Base-by-base conservation (phyloP, 2,113 vertebrate genomes). In the Percopsis transmontana region DNA sequence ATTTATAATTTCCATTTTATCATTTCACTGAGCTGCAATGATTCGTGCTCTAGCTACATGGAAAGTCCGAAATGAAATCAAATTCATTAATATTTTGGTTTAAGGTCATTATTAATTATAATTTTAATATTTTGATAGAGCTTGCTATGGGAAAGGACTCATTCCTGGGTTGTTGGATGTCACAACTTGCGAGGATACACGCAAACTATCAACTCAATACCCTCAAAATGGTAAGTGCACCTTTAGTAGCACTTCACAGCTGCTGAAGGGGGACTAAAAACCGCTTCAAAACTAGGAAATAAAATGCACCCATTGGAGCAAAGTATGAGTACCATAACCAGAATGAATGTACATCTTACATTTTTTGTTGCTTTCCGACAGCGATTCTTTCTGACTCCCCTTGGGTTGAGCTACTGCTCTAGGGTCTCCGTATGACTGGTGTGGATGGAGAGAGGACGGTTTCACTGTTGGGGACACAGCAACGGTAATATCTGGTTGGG, bases 301-400 rank as follows among this genome's bases (percentile, higher is more conserved):
- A 33, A 33, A 5, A 33, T 33, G 3, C 27, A 33, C 3, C 27
- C 27, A 33, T 33, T 33, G 3, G 27, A 33, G 27, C 27, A 33
- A 33, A 33, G 3, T 5, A 33, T 33, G 27, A 33, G 27, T 3
- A 5, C 27, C 27, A 33, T 33, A 44, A 13, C 42, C 42, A 44
- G 12, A 12, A 7, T 14, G 6, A 40, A 40, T n/a, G 50, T 0
- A 52, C 21, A 61, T 11, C 59, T 74, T 68, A 82, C 78, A 11
- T 66, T 66, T 66, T 11, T 21, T 45, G 33, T 38, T 56, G 19
- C 18, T 11, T 6, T 62, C 47, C 55, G 57, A 23, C 61, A 38
- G 45, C 7, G 14, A 47, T 16, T 4, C 27, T 33, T 52, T 58
- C 20, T 50, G 56, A 62, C 20, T 9, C 48, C 54, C 12, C 72